These are phyloP conservation scores for Zaprionus inermis DNA, from an alignment of 1,140 invertebrate species.

Conservation along the genomic window DNA sequence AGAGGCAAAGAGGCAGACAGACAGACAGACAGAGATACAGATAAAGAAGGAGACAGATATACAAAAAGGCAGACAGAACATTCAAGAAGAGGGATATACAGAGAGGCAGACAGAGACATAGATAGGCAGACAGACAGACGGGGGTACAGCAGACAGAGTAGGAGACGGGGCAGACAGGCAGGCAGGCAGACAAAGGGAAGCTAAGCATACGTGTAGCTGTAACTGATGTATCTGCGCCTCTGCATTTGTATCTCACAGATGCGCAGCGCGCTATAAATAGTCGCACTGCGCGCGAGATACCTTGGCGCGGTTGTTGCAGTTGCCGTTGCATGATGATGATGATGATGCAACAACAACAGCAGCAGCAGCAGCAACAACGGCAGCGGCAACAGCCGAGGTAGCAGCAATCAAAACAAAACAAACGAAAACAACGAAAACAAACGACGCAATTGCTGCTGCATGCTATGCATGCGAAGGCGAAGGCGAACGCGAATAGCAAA, in stretches of 20 bases:
- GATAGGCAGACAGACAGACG: neutral
- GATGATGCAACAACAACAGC: constrained; percentile 76
- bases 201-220: neutral
- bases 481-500: constrained; percentile 69
- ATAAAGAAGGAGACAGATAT: no score
- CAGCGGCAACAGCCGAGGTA: constrained; percentile 36
- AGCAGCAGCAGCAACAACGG: constrained; percentile 22
- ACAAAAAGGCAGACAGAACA: neutral
- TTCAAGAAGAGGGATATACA: neutral
- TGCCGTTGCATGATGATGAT: constrained; percentile 61
- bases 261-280: constrained; percentile 67
- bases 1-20: neutral
- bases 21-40: neutral
- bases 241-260: constrained; percentile 40
- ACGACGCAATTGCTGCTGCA: constrained; percentile 57
- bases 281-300: constrained; percentile 33
- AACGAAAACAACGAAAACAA: constrained; percentile 29
- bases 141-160: no score
- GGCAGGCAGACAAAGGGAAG: neutral
- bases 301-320: constrained; percentile 22
- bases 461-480: constrained; percentile 50
- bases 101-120: neutral
- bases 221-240: constrained; percentile 3
- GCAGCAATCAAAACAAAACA: constrained; percentile 16
- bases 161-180: constrained; percentile 21